Conservation (phyloP, 2,113 vertebrate species). For the Pithys albifrons region DNA sequence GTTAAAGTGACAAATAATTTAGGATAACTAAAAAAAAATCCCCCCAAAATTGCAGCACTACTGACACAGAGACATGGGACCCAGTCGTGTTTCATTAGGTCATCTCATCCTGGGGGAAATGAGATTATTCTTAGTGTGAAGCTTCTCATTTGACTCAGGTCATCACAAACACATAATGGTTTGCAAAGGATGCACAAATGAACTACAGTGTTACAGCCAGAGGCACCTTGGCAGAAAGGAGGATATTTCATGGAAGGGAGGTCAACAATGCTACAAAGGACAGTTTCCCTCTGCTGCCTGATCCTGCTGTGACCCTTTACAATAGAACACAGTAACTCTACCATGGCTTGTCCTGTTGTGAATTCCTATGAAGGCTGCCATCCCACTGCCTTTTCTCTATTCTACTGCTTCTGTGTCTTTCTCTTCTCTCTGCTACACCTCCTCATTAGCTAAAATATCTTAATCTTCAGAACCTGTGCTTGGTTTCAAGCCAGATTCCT, state of each 20-base stretch:
- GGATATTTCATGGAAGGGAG: background rate
- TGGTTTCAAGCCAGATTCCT: constrained; percentile 47
- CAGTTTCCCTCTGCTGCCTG: background rate
- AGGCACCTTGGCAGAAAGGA: background rate
- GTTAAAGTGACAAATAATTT: background rate
- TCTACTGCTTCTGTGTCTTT: background rate
- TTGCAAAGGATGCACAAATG: background rate
- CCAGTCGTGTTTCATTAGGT: background rate
- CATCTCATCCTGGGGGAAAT: background rate
- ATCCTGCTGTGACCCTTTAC: background rate
- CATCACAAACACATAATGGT: background rate
- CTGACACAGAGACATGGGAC: background rate
- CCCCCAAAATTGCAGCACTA: background rate
- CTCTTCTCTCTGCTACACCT: background rate
- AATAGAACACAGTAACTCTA: background rate
- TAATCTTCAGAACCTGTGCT: constrained; percentile 32
- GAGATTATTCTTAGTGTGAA: background rate
- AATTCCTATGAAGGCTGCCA: background rate
- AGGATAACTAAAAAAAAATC: background rate
- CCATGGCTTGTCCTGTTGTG: background rate
- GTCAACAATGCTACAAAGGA: background rate
- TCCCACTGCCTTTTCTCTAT: background rate
- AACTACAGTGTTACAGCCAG: background rate
- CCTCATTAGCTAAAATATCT: constrained; percentile 20
- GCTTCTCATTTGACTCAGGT: background rate